Base-by-base conservation (phyloP, 2,113 vertebrate species). In the Gambusia affinis region DNA sequence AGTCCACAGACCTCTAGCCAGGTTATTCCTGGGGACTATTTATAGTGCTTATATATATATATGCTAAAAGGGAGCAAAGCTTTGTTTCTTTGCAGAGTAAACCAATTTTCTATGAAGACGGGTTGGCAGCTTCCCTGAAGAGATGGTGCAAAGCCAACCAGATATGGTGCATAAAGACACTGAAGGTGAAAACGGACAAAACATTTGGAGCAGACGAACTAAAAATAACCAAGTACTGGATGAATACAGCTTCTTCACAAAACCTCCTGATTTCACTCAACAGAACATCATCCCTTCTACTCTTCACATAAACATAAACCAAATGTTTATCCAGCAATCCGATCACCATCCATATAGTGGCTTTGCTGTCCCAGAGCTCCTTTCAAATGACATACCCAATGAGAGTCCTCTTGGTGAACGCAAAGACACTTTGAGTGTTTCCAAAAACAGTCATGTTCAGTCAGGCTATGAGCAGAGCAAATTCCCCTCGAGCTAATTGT, bases 191-290 rank as follows among this genome's bases (percentile, higher is more conserved):
- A 68, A 86, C 42, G 19, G 22, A 24, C 51, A 57, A 57, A 11
- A 87, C 17, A 30, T 72, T 27, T 42, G 67, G 74, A 80, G 60
- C 42, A 75, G 63, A 37, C 63, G 28, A 24, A 37, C 33, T 7
- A 3, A 74, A 61, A 78, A 60, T 47, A 12, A 83, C 78, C 54
- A 79, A 74, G 75, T 4, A 4, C 14, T 63, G 80, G 69, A 33
- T 27, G 63, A 84, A 72, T 74, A 39, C 44, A n/a, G 57, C 47
- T 72, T 60, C 61, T 1, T 76, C 12, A 35, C 39, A 19, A 51
- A 79, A 35, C 33, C 71, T 60, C 60, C 57, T 0, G 4, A 70
- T 76, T 67, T 62, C 15, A 64, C 64, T 28, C 19, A 7, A 57
- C 74, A 47, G 47, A 8, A 61, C 2, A 44, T 66, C 1, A 44